phyloP scores from a whole-genome alignment of 2,888 invertebrate genomes.

The Drosophila demipolita region DNA sequence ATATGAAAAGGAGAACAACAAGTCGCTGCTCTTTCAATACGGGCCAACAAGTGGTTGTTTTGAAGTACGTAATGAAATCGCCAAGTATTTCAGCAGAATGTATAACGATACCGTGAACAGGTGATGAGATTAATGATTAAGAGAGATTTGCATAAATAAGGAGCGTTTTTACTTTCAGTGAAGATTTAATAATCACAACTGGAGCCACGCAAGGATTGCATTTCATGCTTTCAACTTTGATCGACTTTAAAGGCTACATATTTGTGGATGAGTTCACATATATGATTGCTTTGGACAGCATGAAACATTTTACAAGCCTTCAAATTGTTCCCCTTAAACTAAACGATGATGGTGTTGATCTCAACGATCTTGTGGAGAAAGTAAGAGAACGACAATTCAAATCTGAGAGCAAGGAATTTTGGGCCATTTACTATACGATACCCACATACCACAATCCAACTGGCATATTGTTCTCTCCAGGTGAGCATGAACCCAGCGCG shows the following conservation, averaged over 20 bases:
- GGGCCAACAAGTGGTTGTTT: constrained; percentile 86
- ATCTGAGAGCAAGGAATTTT: constrained; percentile 85
- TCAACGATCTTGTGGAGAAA: constrained; percentile 85
- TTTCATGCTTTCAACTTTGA: constrained; percentile 86
- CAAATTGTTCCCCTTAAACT: constrained; percentile 87
- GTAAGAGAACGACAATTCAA: constrained; percentile 81
- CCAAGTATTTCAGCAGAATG: constrained; percentile 85
- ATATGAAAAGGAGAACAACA: constrained; percentile 66
- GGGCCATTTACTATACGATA: constrained; percentile 87
- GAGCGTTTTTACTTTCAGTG: constrained; percentile 80
- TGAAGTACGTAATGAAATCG: constrained; percentile 85
- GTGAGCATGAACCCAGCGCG: constrained; percentile 67
- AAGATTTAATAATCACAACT: constrained; percentile 87
- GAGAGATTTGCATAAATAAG: background rate
- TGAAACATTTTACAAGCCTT: constrained; percentile 86
- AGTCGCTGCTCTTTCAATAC: constrained; percentile 86
- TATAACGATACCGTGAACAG: constrained; percentile 85
- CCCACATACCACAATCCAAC: constrained; percentile 88
- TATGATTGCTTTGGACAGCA: constrained; percentile 87
- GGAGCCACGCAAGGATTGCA: constrained; percentile 88
- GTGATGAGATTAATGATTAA: constrained; percentile 47
- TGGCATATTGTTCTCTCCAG: constrained; percentile 85
- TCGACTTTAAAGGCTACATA: constrained; percentile 86
- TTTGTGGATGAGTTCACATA: constrained; percentile 89
- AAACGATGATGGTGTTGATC: constrained; percentile 86